A percentile compares a stretch with the other conserved stretches of the same genome.
phyloP scores from a whole-genome alignment of 2,797 vertebrate species.

The Holocentrus rufus region DNA sequence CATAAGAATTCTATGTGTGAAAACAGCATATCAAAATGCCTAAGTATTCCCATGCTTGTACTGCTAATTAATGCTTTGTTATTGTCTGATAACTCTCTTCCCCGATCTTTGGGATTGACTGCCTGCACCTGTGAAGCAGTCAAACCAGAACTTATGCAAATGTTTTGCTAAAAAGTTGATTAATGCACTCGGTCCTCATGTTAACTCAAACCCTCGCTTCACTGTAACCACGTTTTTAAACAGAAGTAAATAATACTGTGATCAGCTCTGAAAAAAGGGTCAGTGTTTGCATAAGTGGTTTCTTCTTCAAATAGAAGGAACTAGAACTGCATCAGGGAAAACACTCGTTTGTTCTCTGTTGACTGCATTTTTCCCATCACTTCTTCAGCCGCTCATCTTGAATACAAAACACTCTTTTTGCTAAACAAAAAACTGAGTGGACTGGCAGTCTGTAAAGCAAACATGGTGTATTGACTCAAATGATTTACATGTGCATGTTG shows the following conservation, averaged over 20 bases:
- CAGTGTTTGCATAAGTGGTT: slow-evolving; percentile 10
- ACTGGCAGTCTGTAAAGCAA: slow-evolving; percentile 24
- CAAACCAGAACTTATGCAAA: slow-evolving; percentile 14
- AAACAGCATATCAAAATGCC: background rate
- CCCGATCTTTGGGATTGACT: background rate
- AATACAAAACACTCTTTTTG: no score
- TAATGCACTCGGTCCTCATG: slow-evolving; percentile 10
- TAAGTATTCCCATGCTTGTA: background rate
- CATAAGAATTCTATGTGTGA: background rate
- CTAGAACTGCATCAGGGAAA: no score
- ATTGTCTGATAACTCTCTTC: slow-evolving; percentile 22
- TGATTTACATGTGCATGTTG: background rate
- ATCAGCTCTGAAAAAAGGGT: slow-evolving; percentile 3
- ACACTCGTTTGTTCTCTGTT: no score
- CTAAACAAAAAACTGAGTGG: background rate
- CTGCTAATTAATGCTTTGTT: slow-evolving; percentile 23
- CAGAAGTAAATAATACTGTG: background rate
- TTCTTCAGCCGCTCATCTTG: no score
- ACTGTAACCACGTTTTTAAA: background rate
- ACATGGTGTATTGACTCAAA: slow-evolving; percentile 34
- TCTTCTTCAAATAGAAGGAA: background rate
- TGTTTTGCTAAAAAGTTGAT: slow-evolving; percentile 24
- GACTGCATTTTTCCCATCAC: no score
- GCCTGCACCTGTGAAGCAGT: slow-evolving; percentile 18
- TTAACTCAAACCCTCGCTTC: slow-evolving; percentile 20